These are phyloP conservation scores for Phymorhynchus buccinoides DNA, from an alignment of 1,140 invertebrate species.

Conservation along the genomic window DNA sequence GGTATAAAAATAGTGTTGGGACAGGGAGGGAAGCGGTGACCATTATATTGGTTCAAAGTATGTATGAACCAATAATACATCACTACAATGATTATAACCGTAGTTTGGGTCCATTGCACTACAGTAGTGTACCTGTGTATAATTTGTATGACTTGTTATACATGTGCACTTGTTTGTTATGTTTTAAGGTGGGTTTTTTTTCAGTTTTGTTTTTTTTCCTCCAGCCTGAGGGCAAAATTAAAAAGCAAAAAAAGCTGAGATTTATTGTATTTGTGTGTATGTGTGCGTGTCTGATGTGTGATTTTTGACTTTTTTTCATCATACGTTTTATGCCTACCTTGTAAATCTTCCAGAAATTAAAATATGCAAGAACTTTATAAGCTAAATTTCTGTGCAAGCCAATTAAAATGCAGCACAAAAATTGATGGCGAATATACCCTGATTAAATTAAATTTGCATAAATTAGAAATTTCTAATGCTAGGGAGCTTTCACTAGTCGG, in stretches of 20 bases:
- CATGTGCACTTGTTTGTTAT: not conserved
- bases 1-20: not conserved
- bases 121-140: not conserved
- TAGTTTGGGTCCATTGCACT: constrained; percentile 1
- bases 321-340: not conserved
- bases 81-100: not conserved
- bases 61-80: not conserved
- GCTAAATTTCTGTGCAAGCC: not conserved
- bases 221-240: not conserved
- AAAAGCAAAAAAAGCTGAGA: not conserved
- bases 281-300: not conserved
- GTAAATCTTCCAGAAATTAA: not conserved
- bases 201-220: not conserved
- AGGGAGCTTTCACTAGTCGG: too few relatives aligned
- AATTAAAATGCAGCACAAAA: too few relatives aligned
- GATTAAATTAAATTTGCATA: too few relatives aligned
- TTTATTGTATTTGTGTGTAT: not conserved
- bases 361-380: not conserved
- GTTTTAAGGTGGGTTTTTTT: not conserved
- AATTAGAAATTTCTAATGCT: too few relatives aligned
- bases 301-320: not conserved
- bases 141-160: not conserved
- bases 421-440: too few relatives aligned
- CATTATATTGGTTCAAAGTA: not conserved
- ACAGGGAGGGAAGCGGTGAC: not conserved